Evolutionary conservation across 2,888 invertebrate genomes (phyloP), one percentile per base, ranked within the genome.

Genomic region (Chrysomela aeneicollis): DNA sequence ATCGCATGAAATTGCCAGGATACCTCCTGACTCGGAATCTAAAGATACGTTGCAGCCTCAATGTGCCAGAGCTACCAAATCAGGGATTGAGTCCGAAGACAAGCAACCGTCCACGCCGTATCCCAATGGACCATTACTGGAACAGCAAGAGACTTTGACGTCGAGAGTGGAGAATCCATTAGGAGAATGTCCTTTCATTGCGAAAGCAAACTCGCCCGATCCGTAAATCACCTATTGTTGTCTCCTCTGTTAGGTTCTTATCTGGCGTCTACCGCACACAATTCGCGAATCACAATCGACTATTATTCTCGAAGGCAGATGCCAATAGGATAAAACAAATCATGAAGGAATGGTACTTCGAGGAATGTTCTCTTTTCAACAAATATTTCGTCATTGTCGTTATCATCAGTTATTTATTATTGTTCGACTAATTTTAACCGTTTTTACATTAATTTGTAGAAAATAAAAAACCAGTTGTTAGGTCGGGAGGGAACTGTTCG

Each of bases 151-250:
- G 12, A 42, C 35, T 10, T 35, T 35, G 35, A 35, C 42, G 42
- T n/a, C 42, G 42, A 42, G 42, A 42, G 15, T 15, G 2, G 42
- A 8, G 15, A 42, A 42, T 42, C 42, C 15, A 42, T 42, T 42
- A 42, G n/a, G 15, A 15, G 42, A 42, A 42, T 42, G 15, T 42
- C 42, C 42, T 42, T n/a, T 15, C 42, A 42, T 42, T 3, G 15
- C 42, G 15, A 42, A 12, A 42, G 42, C 42, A 42, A 42, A 42
- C 42, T 42, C 42, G 42, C 42, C 15, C n/a, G n/a, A 42, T 42
- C 42, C 15, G 42, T 42, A 42, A 42, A 42, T 42, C 42, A 42
- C 42, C 42, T 15, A 42, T 42, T 42, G 42, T 42, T 42, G 42
- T 15, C 42, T 42, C n/a, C n/a, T 42, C 15, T 42, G 8, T 3